Base-by-base conservation (phyloP, 2,113 vertebrate species). In the Nothobranchius furzeri region DNA sequence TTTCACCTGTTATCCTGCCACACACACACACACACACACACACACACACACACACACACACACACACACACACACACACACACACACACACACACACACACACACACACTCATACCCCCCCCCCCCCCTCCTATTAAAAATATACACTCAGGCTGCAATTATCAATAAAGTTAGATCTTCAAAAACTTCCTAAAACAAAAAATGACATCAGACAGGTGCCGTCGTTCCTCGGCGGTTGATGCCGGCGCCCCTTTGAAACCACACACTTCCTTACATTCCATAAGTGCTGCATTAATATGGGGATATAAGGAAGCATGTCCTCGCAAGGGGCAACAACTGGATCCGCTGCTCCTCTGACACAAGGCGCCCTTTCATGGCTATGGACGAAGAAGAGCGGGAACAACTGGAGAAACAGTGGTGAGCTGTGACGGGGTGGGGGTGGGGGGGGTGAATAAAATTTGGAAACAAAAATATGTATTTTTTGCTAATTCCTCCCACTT, bases 241-340 rank as follows among this genome's bases (percentile, higher is more conserved):
- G 90, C 64, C 68, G 54, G 60, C 40, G 69, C 82, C 91, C 88
- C 85, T 86, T 81, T 92, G 92, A 94, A 95, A 95, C 96, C 96
- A 98, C 96, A 98, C 96, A 98, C 96, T 98, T 98, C 96, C 96
- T 98, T 98, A 98, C 96, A 98, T 98, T 98, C 96, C 96, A 98
- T 98, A 98, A 94, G 89, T 90, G 88, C 82, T 84, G 94, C 91
- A 94, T 95, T 93, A 94, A 92, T 98, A 98, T 98, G 96, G 94
- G 94, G 91, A 98, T 98, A 98, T 98, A 98, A 98, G 97, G 96
- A 98, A 98, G 96, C 94, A 96, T 98, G 95, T 98, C 78, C 78
- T 94, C 95, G 91, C 90, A 89, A 85, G 77, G 74, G 86, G 87
- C 65, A 90, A 85, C 87, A 92, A 89, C 87, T 92, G 89, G 86